A percentile compares a stretch with the other conserved stretches of the same genome.
These are phyloP conservation scores for Diabrotica virgifera DNA, from an alignment of 1,140 invertebrate species.

Conservation along the genomic window DNA sequence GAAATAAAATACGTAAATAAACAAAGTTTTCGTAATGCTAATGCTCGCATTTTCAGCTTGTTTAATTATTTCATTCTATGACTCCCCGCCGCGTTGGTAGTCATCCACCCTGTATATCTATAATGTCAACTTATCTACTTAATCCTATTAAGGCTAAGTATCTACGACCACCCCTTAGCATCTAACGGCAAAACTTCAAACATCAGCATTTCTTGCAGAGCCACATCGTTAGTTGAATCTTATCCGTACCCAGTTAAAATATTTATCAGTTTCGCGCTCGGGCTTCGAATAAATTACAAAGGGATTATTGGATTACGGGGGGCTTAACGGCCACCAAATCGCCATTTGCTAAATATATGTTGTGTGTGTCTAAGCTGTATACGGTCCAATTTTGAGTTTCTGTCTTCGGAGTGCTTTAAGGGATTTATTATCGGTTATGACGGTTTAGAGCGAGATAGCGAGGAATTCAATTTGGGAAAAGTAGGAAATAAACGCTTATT, in stretches of 20 bases:
- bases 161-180: neutral
- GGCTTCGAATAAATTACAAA: constrained; percentile 16
- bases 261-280: constrained; percentile 12
- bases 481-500: no score
- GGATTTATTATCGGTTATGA: neutral
- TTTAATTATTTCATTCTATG: no score
- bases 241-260: constrained; percentile 15
- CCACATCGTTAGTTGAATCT: constrained; percentile 12
- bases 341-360: constrained; percentile 19
- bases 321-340: constrained; percentile 9
- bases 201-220: constrained; percentile 10
- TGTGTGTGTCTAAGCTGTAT: constrained; percentile 10
- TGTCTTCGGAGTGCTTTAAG: constrained; percentile 6
- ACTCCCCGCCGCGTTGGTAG: no score
- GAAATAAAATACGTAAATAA: no score
- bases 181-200: constrained; percentile 1
- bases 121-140: neutral
- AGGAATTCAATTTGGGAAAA: no score
- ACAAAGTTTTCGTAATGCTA: no score
- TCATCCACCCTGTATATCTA: no score
- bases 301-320: constrained; percentile 19
- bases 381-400: constrained; percentile 7
- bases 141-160: neutral
- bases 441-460: neutral
- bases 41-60: no score